Base-by-base conservation (phyloP, 2,113 vertebrate genomes). In the Prietella phreatophila region DNA sequence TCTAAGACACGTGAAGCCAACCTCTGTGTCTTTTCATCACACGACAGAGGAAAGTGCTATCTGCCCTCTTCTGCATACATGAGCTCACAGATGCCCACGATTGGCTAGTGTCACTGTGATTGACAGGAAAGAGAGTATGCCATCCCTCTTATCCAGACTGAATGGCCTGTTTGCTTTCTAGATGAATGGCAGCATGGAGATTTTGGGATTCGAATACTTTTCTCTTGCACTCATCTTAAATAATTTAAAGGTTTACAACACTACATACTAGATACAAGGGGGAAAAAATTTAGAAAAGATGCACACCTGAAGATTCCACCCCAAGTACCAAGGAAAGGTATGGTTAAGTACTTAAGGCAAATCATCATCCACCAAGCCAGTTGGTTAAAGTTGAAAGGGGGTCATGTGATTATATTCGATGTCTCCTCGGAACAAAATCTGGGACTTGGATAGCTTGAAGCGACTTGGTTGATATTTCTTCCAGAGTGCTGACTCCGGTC, bases 391-490 rank as follows among this genome's bases (percentile, higher is more conserved):
- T 53, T 69, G 42, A 53, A 65, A 65, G 27, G 1, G 20, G 42
- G 25, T 67, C 82, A 84, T 55, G 63, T 71, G 63, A 84, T 69
- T 22, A 71, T 69, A 13, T 30, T 79, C 39, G 13, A 25, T 13
- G 14, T 79, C 27, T 55, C n/a, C 9, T 58, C 17, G 14, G 55
- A 82, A 82, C n/a, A 25, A 22, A 82, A 58, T 60, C 17, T 5
- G 17, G 30, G 47, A 39, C 50, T 85, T 85, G 67, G 53, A 56
- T 25, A 15, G 25, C 27, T 47, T 15, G 33, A 53, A 39, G 22
- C 73, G 33, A 47, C 14, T 53, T 39, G 83, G 33, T 61, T 80
- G 61, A 55, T 67, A n/a, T 83, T 86, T 83, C 69, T 39, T 84
- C 20, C 47, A 58, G 81, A 25, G 14, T 19, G 10, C 69, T 36